Evolutionary conservation across 64 coral and sea anemone genomes (phyloP).

Genomic region (Dendrophyllia cribrosa): DNA sequence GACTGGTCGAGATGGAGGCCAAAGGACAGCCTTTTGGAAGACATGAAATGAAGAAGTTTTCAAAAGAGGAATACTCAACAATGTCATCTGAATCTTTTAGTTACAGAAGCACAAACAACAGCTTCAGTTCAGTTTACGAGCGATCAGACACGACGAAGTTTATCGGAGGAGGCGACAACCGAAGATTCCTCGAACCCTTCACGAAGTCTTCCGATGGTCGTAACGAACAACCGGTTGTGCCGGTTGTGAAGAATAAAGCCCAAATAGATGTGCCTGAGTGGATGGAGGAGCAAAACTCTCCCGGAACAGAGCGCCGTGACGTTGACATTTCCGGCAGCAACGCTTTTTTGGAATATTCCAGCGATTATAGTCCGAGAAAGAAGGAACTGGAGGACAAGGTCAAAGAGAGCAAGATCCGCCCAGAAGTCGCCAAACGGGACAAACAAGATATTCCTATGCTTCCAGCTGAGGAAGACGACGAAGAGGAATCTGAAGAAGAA

Average conservation of each 20-base stretch:
- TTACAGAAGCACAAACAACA: neutral
- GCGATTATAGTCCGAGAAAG: neutral
- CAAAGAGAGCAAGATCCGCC: neutral
- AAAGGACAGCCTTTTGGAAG: neutral
- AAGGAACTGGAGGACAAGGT: neutral
- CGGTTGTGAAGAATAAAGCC: constrained; percentile 4
- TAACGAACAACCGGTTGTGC: neutral
- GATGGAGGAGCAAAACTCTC: constrained; percentile 1
- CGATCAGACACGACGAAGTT: neutral
- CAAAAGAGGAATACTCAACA: neutral
- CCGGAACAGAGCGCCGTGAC: neutral
- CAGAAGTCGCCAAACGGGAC: constrained; percentile 6
- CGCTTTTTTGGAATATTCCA: constrained; percentile 14
- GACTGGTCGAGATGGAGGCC: neutral
- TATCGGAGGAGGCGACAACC: neutral
- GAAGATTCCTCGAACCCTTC: neutral
- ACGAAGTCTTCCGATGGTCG: neutral
- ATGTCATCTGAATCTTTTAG: neutral
- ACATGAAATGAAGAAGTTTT: constrained; percentile 9
- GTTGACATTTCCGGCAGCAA: neutral
- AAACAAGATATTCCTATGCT: neutral
- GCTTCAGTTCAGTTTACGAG: neutral
- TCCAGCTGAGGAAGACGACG: neutral
- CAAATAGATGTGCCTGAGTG: neutral
- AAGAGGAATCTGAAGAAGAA: neutral